phyloP scores from a whole-genome alignment of 2,113 vertebrate genomes.

The Dipodomys merriami region DNA sequence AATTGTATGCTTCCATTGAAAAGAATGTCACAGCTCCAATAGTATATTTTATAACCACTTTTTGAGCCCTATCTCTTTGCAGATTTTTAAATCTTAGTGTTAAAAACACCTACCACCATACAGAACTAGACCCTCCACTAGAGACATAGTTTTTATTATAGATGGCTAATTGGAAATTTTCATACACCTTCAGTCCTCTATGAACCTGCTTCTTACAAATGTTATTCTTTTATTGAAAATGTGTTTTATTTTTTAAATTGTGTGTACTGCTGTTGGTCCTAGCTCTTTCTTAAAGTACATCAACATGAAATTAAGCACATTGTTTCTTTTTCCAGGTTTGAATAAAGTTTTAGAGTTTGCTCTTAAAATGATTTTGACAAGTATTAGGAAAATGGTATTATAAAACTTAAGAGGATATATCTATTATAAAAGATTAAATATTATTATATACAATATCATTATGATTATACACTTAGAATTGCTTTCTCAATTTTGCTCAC shows the following conservation, averaged over 20 bases:
- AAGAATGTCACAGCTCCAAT: too few species aligned
- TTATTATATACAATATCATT: not conserved
- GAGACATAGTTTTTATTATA: not conserved
- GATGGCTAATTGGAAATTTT: not conserved
- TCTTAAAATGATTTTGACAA: not conserved
- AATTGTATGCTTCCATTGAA: too few species aligned
- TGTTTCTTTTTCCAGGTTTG: not conserved
- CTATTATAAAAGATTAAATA: not conserved
- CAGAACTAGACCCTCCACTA: not conserved
- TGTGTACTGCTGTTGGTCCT: not conserved
- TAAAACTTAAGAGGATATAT: not conserved
- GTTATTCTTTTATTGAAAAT: not conserved
- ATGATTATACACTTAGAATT: not conserved
- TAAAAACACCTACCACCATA: not conserved
- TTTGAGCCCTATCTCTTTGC: not conserved
- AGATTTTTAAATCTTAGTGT: not conserved
- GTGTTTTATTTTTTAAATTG: not conserved
- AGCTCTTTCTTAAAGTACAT: not conserved
- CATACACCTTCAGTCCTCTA: not conserved
- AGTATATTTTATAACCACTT: not conserved
- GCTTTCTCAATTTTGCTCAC: not conserved
- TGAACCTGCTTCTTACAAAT: not conserved
- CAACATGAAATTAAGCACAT: not conserved
- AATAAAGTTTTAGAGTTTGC: not conserved
- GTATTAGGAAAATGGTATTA: not conserved